phyloP scores from a whole-genome alignment of 1,140 invertebrate species.

The Megalonaias nervosa region DNA sequence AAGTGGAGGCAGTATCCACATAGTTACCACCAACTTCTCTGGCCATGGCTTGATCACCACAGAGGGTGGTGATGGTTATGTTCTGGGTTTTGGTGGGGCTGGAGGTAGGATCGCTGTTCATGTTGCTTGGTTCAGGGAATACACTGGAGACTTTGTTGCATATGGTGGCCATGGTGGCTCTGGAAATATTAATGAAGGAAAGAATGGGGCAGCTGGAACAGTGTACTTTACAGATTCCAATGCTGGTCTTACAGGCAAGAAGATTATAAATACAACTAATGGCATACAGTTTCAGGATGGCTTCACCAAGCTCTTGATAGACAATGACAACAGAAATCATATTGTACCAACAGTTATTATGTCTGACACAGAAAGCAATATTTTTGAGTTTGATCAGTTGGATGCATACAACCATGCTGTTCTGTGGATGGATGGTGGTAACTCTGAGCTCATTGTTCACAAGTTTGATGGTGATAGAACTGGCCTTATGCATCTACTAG shows the following conservation, averaged over 20 bases:
- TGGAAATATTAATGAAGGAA: constrained; percentile 21
- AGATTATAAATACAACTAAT: constrained; percentile 41
- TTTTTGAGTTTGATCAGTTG: constrained; percentile 55
- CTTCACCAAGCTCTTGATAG: constrained; percentile 48
- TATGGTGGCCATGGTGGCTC: constrained; percentile 50
- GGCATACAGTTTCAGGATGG: constrained; percentile 41
- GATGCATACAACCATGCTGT: constrained; percentile 54
- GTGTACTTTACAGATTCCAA: constrained; percentile 52
- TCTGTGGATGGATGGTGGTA: constrained; percentile 49
- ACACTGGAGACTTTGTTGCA: constrained; percentile 46
- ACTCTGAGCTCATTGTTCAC: constrained; percentile 52
- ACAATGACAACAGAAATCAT: constrained; percentile 61
- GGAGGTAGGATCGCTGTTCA: constrained; percentile 57
- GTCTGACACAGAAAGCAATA: constrained; percentile 28
- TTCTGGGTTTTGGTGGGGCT: constrained; percentile 49
- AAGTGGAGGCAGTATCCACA: constrained; percentile 56
- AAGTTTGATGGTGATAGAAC: constrained; percentile 60
- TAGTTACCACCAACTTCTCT: constrained; percentile 53
- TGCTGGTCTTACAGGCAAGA: constrained; percentile 30
- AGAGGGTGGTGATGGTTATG: constrained; percentile 49
- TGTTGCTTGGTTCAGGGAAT: constrained; percentile 50
- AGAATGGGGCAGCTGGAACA: constrained; percentile 56
- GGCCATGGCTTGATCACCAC: constrained; percentile 52
- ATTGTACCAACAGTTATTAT: constrained; percentile 49
- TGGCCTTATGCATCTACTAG: constrained; percentile 51